These are phyloP conservation scores for Patiria miniata DNA, from an alignment of 35 echinoderm and acorn worm species.

Conservation along the genomic window DNA sequence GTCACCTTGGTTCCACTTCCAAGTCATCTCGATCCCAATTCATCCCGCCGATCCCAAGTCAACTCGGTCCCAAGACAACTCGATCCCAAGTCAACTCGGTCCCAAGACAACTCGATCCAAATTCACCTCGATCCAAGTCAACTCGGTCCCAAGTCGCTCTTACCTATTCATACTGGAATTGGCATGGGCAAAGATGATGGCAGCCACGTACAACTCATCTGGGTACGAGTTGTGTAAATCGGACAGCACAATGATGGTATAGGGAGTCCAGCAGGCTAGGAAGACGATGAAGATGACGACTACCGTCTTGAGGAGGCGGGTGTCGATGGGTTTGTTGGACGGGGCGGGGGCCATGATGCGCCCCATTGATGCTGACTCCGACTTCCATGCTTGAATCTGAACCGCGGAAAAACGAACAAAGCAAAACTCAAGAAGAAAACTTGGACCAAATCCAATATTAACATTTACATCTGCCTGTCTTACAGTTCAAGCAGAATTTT, in stretches of 20 bases:
- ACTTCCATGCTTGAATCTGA: neutral
- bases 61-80: no score
- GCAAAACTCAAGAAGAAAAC: no score
- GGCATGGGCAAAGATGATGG: constrained; percentile 51
- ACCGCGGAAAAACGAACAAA: no score
- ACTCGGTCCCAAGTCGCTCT: neutral
- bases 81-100: no score
- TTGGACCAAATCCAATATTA: no score
- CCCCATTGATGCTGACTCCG: neutral
- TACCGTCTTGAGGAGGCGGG: constrained; percentile 18
- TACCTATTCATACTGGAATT: constrained; percentile 41
- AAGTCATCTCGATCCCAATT: no score
- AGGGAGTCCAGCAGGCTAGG: constrained; percentile 56
- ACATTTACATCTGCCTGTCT: no score
- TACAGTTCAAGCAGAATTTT: no score
- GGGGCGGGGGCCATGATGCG: neutral
- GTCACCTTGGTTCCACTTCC: no score
- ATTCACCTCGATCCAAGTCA: no score
- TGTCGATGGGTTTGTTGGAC: neutral
- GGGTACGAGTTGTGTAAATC: constrained; percentile 45
- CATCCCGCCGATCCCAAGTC: no score
- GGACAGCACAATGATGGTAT: constrained; percentile 48
- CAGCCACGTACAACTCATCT: constrained; percentile 42
- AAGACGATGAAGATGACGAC: constrained; percentile 60
- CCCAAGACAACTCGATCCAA: no score